A percentile compares a stretch with the other conserved stretches of the same genome.
Conservation (phyloP, 2,888 invertebrate species). For the Microctonus hyperodae region DNA sequence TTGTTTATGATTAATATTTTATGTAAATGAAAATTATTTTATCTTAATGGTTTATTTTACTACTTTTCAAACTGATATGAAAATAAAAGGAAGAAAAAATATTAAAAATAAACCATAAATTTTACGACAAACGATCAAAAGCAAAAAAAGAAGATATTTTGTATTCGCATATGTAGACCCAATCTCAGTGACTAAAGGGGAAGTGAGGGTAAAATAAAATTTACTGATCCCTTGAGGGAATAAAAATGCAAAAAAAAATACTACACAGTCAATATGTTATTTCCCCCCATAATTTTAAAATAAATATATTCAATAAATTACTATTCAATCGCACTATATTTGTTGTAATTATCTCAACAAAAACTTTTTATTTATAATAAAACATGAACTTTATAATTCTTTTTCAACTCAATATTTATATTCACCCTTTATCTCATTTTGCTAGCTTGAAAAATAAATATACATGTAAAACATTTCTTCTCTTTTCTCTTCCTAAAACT, state of each 20-base stretch:
- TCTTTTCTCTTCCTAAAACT: neutral
- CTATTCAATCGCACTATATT: too few species aligned
- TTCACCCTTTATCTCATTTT: neutral
- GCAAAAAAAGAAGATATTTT: constrained; percentile 1
- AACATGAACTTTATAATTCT: too few species aligned
- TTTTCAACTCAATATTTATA: too few species aligned
- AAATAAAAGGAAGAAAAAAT: neutral
- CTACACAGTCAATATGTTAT: too few species aligned
- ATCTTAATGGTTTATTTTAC: neutral
- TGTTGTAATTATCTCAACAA: too few species aligned
- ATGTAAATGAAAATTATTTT: neutral
- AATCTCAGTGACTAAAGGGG: constrained; percentile 9
- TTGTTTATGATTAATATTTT: too few species aligned
- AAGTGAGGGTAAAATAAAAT: constrained; percentile 21
- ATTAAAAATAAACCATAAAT: neutral
- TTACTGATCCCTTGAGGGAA: constrained; percentile 12
- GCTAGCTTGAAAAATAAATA: neutral
- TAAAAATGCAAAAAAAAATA: neutral
- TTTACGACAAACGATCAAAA: neutral
- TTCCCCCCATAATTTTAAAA: too few species aligned
- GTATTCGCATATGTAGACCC: constrained; percentile 1
- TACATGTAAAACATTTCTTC: neutral
- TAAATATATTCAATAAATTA: too few species aligned
- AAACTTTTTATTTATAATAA: neutral
- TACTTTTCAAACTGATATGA: neutral